phyloP scores from a whole-genome alignment of 2,797 vertebrate species.

The Novumbra hubbsi region DNA sequence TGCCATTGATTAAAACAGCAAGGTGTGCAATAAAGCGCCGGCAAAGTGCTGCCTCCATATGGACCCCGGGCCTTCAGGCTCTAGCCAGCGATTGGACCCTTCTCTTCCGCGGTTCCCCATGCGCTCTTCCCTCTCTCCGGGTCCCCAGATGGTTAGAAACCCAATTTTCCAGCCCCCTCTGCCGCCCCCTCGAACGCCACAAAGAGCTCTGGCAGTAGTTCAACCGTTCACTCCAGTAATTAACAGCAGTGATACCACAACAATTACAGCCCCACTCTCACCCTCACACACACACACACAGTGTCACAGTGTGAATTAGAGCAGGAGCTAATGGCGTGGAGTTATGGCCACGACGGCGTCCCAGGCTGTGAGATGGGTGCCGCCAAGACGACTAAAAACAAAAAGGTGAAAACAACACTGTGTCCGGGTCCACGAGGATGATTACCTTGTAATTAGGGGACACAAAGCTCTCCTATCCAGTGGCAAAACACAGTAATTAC shows the following conservation, averaged over 20 bases:
- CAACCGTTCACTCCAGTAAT: slow-evolving; percentile 99
- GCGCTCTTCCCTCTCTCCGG: slow-evolving; percentile 73
- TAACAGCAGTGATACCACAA: slow-evolving; percentile 97
- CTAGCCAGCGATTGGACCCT: slow-evolving; percentile 83
- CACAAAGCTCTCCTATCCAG: slow-evolving; percentile 98
- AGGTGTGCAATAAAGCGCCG: slow-evolving; percentile 83
- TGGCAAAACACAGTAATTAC: slow-evolving; percentile 99
- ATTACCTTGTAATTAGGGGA: slow-evolving; percentile 99
- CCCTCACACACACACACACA: slow-evolving; percentile 35
- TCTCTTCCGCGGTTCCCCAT: slow-evolving; percentile 51
- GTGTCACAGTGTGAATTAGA: slow-evolving; percentile 90
- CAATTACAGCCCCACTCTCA: slow-evolving; percentile 84
- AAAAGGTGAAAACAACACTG: slow-evolving; percentile 89
- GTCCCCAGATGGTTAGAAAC: slow-evolving; percentile 94
- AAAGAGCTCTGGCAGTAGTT: slow-evolving; percentile 97
- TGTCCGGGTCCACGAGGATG: slow-evolving; percentile 83
- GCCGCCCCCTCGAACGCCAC: slow-evolving; percentile 80
- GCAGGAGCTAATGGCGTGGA: slow-evolving; percentile 86
- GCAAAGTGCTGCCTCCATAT: slow-evolving; percentile 88
- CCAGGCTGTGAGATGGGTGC: slow-evolving; percentile 79
- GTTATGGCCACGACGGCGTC: slow-evolving; percentile 71
- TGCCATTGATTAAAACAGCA: slow-evolving; percentile 87
- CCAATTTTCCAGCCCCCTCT: slow-evolving; percentile 84
- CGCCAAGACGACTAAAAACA: slow-evolving; percentile 66
- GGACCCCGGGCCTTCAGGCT: slow-evolving; percentile 86